These are phyloP conservation scores for crab-eating macaque (Macaca fascicularis) DNA, from an alignment of 2,113 vertebrate species.

Conservation along the genomic window T2T-MFA8v1.1 NC_088377.1:183662501-183663000, in stretches of 20 bases:
- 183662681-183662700: too few species aligned
- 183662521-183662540: too few species aligned
- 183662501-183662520: too few species aligned
- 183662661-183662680: too few species aligned
- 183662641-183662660: rapidly evolving
- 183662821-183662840: background rate
- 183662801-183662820: background rate
- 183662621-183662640: too few species aligned
- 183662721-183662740: background rate
- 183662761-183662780: background rate
- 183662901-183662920: background rate
- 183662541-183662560: too few species aligned
- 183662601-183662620: too few species aligned
- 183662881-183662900: background rate
- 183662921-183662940: background rate
- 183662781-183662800: background rate
- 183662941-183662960: background rate
- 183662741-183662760: background rate
- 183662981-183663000: constrained; percentile 98
- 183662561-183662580: too few species aligned
- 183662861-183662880: background rate
- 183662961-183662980: background rate
- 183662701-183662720: too few species aligned
- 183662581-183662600: too few species aligned
- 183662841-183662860: background rate